Base-by-base conservation (phyloP, 2,113 vertebrate genomes). In the Epinephelus moara region DNA sequence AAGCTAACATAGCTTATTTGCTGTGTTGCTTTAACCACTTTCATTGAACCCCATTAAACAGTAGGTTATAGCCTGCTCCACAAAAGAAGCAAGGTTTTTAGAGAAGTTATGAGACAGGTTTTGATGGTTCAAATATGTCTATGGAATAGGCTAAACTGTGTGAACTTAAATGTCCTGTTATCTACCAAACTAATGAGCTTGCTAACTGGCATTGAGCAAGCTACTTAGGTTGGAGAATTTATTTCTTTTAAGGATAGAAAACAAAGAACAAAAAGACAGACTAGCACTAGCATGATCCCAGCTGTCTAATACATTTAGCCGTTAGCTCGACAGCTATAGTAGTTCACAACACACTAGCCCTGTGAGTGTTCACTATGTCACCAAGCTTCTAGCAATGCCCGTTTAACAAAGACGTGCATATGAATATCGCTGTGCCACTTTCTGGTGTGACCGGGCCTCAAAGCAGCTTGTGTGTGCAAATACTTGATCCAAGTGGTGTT, bases 401-500 rank as follows among this genome's bases (percentile, higher is more conserved):
- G 1, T 71, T 69, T 70, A 19, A 11, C 18, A 30, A 50, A 23
- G 33, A 57, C 1, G 3, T 14, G 27, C 2, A 2, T 37, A 15
- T 47, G 12, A 70, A 45, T 25, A 40, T 53, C 3, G 5, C 37
- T 47, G 14, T 75, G 27, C 6, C 0, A 30, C 13, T 81, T 68
- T 57, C 73, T 85, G 76, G 53, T 89, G 82, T 91, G 85, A 85
- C 62, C 18, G n/a, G 61, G 88, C 80, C 53, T 57, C 60, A 30
- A 63, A 78, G 62, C 55, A 82, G 66, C 77, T 82, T 66, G 19
- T 42, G 57, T 84, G 73, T 89, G 66, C 79, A 72, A 75, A 74
- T 75, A 61, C 4, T 56, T 81, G 70, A 83, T 77, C 25, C 15
- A 45, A 84, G 77, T 88, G 68, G 62, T 85, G 76, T 86, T 80